These are phyloP conservation scores for Lichenostomus cassidix DNA, from an alignment of 2,113 vertebrate species.

Conservation along the genomic window DNA sequence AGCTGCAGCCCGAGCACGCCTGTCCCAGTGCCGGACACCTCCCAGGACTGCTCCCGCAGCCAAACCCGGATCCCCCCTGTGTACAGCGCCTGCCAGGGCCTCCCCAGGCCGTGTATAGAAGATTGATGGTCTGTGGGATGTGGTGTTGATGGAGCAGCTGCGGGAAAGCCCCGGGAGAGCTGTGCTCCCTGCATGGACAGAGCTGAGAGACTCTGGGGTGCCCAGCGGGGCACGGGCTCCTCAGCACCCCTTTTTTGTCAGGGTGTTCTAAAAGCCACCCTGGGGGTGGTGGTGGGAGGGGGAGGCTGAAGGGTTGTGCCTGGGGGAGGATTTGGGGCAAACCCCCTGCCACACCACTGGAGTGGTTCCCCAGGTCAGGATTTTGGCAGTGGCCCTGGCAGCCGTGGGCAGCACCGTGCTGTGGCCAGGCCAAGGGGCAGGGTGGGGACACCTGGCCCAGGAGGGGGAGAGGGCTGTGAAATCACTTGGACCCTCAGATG, in stretches of 20 bases:
- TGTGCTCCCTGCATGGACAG: background rate
- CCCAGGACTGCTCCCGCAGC: background rate
- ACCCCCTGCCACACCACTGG: fast-evolving
- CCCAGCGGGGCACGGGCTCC: background rate
- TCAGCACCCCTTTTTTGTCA: background rate
- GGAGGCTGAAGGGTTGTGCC: background rate
- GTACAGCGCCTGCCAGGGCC: background rate
- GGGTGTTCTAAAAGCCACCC: background rate
- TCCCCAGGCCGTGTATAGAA: slow-evolving; percentile 70
- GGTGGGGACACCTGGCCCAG: fast-evolving
- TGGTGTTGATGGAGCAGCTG: background rate
- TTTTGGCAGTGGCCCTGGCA: background rate
- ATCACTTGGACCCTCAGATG: background rate
- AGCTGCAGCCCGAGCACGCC: slow-evolving; percentile 48
- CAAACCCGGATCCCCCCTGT: background rate
- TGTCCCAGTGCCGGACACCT: background rate
- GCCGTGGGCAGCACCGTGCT: background rate
- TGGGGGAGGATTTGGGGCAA: background rate
- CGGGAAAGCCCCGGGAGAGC: background rate
- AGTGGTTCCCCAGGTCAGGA: background rate
- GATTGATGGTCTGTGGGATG: slow-evolving; percentile 31
- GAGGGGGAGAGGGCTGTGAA: background rate
- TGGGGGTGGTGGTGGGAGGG: background rate
- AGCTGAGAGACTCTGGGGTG: slow-evolving; percentile 21
- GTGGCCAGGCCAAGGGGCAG: fast-evolving